Evolutionary conservation across 2,888 invertebrate genomes (phyloP), one percentile per base, ranked within the genome.

Genomic region (Nymphalis c-album): DNA sequence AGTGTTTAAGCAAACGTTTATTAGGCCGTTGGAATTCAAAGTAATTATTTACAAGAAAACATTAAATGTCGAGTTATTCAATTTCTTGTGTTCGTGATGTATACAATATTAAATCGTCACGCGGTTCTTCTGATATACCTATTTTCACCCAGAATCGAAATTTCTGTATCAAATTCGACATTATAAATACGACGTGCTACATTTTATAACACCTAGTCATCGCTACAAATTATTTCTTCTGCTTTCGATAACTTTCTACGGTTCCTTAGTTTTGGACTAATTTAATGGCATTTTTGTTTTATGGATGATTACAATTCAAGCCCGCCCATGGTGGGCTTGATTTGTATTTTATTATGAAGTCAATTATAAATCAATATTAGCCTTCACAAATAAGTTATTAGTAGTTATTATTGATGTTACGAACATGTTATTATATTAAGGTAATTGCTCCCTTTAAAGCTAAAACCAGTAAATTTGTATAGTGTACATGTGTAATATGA

Each of bases 211-310:
- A 72, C 72, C 64, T 50, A 74, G 77, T 77, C 77, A 78, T 75
- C 69, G 74, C 68, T 35, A 64, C 73, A 74, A 76, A 75, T 75
- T 68, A 73, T 75, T 73, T 69, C 66, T 64, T 64, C 70, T 73
- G 72, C 72, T 73, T 72, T 74, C 73, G 64, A 73, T 74, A 64
- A 70, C 75, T 75, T 76, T 77, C 74, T 64, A 69, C 75, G 76
- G 81, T 85, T 83, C 84, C 80, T 79, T 80, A 78, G 48, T 80
- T 82, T 80, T 72, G 76, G 74, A 75, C 68, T 74, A 69, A 75
- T 77, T 78, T 76, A 67, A 55, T 63, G 67, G 69, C 61, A 66
- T 69, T 66, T 55, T 46, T 62, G 31, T 5, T 55, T 67, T 47
- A 63, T 20, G 31, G 50, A 16, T 64, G 51, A 61, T 45, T n/a